Evolutionary conservation across 2,888 invertebrate species (phyloP).

Genomic region (Scaptomyza caliginosa): DNA sequence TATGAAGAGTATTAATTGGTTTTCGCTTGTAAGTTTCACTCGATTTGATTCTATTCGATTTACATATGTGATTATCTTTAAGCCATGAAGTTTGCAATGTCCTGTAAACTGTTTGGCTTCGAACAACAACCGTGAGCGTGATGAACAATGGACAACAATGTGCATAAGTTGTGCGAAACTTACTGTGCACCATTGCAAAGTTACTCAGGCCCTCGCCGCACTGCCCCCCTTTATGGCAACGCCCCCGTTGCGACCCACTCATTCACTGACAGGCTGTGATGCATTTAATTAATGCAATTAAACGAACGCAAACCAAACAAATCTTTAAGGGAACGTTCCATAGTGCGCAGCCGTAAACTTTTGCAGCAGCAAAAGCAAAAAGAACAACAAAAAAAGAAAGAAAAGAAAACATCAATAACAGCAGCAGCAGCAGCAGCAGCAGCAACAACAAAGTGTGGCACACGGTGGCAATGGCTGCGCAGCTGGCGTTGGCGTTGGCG

Average conservation of each 20-base stretch:
- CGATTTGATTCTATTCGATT: too few species aligned
- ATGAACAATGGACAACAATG: too few species aligned
- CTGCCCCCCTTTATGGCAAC: background rate
- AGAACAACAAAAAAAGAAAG: background rate
- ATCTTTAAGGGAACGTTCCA: conserved; percentile 29
- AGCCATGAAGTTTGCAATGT: too few species aligned
- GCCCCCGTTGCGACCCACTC: conserved; percentile 20
- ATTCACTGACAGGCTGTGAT: conserved; percentile 28
- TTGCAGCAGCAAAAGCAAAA: conserved; percentile 14
- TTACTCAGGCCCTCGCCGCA: too few species aligned
- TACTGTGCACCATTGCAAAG: too few species aligned
- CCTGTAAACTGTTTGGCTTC: too few species aligned
- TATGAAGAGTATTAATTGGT: too few species aligned
- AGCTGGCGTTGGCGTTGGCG: conserved; percentile 59
- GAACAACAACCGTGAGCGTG: too few species aligned
- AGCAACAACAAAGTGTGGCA: conserved; percentile 57
- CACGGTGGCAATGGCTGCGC: conserved; percentile 59
- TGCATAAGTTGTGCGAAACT: too few species aligned
- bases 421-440: conserved; percentile 37
- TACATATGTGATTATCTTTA: too few species aligned
- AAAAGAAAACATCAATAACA: background rate
- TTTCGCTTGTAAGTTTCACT: too few species aligned
- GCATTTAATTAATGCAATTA: conserved; percentile 75
- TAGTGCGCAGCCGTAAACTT: conserved; percentile 37
- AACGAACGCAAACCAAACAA: conserved; percentile 64